Base-by-base conservation (phyloP, 2,797 vertebrate genomes). In the Liasis olivaceus region DNA sequence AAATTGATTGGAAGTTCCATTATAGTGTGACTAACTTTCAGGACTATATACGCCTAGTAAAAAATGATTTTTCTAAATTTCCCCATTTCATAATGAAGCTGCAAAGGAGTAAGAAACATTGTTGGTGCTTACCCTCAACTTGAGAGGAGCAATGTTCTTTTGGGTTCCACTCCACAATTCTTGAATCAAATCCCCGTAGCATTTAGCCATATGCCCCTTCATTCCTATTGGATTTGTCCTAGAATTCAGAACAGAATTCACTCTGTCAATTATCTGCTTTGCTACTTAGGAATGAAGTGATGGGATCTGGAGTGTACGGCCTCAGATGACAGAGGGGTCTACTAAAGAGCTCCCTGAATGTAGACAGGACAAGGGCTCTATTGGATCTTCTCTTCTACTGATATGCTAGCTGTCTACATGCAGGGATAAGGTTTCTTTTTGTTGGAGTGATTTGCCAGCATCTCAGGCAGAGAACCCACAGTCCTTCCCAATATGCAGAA, bases 161-260 rank as follows among this genome's bases (percentile, higher is more conserved):
- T 99, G 99, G 0, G 99, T 99, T 88, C 99, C 99, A 86, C 98
- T 99, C 99, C 99, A 99, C 94, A 99, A 97, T 97, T 99, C 99
- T 97, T 99, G 98, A 86, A 99, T 98, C 97, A 99, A 98, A 97
- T 99, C 99, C n/a, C 99, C 99, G 0, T 99, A 99, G 96, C 99
- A 99, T 96, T 99, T 99, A 95, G 99, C 99, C 99, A 99, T 99
- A 97, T 99, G 99, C 86, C 99, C 99, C 93, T 99, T 98, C 99
- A 99, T 99, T 96, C 99, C 99, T 81, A 99, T 99, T 87, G 99
- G 99, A 96, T 99, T 99, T 94, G 98, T 99, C 97, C 99, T 99
- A 96, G 84, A 96, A 97, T 95, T 11, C 36, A 91, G 6, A 42
- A 91, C 1, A 42, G 59, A 95, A 97, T 94, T 7, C 26, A 87